A percentile compares a stretch with the other conserved stretches of the same genome.
phyloP scores from a whole-genome alignment of 2,113 vertebrate genomes.

The Xyliphius kryptos region DNA sequence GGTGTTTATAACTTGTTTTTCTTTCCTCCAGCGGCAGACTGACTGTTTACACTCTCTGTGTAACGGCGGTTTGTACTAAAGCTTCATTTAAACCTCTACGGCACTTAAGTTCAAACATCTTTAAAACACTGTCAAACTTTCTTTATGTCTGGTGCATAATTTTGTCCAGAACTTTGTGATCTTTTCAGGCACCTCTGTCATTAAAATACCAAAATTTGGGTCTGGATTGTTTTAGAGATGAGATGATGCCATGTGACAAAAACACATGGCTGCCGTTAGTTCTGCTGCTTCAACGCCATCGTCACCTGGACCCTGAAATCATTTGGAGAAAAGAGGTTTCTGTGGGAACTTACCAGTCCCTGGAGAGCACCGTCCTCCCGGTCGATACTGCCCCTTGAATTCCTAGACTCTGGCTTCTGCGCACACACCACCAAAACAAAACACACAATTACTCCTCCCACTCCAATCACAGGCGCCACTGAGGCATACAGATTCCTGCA shows the following conservation, averaged over 20 bases:
- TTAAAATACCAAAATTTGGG: constrained; percentile 23
- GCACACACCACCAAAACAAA: background rate
- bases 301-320: too few relatives aligned
- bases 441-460: too few relatives aligned
- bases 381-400: constrained; percentile 88
- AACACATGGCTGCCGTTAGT: constrained; percentile 2
- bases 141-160: background rate
- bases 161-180: constrained; percentile 7
- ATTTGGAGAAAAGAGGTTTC: background rate
- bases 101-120: background rate
- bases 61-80: too few relatives aligned
- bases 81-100: constrained; percentile 2
- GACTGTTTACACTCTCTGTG: too few relatives aligned
- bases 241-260: constrained; percentile 19
- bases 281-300: background rate
- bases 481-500: background rate
- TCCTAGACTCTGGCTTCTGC: constrained; percentile 87
- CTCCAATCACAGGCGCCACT: too few relatives aligned
- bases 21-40: constrained; percentile 7
- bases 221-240: constrained; percentile 24
- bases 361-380: constrained; percentile 82
- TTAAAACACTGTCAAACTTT: constrained; percentile 10
- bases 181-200: constrained; percentile 31
- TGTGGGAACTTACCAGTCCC: constrained; percentile 72
- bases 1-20: constrained; percentile 7